Base-by-base conservation (phyloP, 2,113 vertebrate species). In the Poeciliopsis prolifica region DNA sequence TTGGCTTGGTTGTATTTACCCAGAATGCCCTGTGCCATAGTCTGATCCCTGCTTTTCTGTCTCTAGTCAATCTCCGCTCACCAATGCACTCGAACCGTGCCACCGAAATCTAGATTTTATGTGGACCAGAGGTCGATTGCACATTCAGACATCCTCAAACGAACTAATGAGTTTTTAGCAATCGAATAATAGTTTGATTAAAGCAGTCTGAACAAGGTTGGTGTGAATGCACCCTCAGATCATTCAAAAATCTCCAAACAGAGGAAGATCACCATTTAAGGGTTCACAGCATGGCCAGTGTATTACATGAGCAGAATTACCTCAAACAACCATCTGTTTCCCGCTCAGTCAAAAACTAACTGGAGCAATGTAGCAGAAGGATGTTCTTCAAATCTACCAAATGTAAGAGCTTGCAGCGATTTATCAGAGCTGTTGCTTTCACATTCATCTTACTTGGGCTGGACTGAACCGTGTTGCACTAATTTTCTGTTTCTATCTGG, bases 301-400 rank as follows among this genome's bases (percentile, higher is more conserved):
- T 65, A 42, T 44, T 44, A 28, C 61, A 61, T n/a, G 15, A 33
- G 48, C 28, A 68, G 66, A 58, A 29, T 64, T 63, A 76, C 67
- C 54, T 33, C 13, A 22, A n/a, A n/a, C 44, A 35, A 66, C 65
- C 31, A 26, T 33, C 65, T 24, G 37, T 48, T 61, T 24, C 67
- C 61, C 33, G 33, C 28, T 26, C 68, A 29, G 14, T 62, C 42
- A 60, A 60, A 28, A 30, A 48, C 44, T 48, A 17, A 28, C 9
- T 26, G 6, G 65, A 31, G 26, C 58, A 30, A 28, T 75, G 61
- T 42, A 40, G 61, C 40, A 51, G 10, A 48, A 35, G 58, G n/a
- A 61, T 29, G 11, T 10, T 61, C 31, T 74, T 70, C 68, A 42
- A 77, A 65, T 71, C 17, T 61, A 17, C 11, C n/a, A 17, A 70